A percentile compares a stretch with the other conserved stretches of the same genome.
phyloP scores from a whole-genome alignment of 2,888 invertebrate genomes.

The Alloscopus bannaensis region DNA sequence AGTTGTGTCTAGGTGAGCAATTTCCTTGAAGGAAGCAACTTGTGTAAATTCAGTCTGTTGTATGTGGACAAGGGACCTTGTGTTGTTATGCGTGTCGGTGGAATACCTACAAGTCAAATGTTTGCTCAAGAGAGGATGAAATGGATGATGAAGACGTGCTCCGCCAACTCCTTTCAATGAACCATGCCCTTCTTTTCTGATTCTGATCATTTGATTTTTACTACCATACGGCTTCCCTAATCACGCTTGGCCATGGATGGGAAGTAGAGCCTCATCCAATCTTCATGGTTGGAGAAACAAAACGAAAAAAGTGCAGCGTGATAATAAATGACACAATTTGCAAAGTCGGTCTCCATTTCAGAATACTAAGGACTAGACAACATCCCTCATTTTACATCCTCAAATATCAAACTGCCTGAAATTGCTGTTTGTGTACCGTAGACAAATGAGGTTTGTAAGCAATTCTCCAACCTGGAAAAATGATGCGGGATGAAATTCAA shows the following conservation, averaged over 20 bases:
- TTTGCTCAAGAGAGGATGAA: too few species aligned
- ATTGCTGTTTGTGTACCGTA: neutral
- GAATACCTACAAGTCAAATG: too few species aligned
- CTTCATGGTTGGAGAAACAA: neutral
- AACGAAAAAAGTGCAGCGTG: too few species aligned
- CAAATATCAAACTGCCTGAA: neutral
- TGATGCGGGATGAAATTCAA: neutral
- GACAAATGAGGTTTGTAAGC: neutral
- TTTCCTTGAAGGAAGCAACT: neutral
- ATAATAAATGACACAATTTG: constrained; percentile 13
- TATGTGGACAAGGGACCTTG: too few species aligned
- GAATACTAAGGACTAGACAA: neutral
- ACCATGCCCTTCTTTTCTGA: too few species aligned
- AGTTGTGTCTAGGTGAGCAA: neutral
- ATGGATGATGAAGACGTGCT: too few species aligned
- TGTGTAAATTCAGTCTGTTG: too few species aligned
- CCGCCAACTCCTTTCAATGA: too few species aligned
- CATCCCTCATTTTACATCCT: neutral
- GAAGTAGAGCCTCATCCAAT: neutral
- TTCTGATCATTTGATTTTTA: neutral
- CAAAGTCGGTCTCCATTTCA: neutral
- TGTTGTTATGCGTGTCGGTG: too few species aligned
- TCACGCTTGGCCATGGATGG: neutral
- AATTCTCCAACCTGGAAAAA: neutral
- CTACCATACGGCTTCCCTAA: neutral